A percentile compares a stretch with the other conserved stretches of the same genome.
phyloP scores from a whole-genome alignment of 1,140 invertebrate genomes.

The Apolygus lucorum region DNA sequence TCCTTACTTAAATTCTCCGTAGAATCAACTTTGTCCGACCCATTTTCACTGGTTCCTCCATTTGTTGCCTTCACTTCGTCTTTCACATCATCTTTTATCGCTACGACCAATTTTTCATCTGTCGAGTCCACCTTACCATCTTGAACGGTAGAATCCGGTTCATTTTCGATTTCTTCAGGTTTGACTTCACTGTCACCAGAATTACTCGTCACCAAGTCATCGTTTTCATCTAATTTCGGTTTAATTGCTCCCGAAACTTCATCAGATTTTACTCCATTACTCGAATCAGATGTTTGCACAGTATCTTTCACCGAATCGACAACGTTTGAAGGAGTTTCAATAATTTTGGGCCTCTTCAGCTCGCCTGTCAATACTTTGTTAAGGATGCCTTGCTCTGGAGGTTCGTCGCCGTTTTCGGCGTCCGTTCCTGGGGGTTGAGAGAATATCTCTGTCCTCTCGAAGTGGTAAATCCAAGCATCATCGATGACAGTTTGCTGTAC shows the following conservation, averaged over 20 bases:
- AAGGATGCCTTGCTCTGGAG: background rate
- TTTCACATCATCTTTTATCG: background rate
- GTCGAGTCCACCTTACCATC: background rate
- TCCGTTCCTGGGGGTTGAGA: background rate
- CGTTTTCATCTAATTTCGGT: background rate
- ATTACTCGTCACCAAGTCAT: background rate
- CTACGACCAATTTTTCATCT: too few species aligned
- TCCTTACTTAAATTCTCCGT: background rate
- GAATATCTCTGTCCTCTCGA: conserved; percentile 3
- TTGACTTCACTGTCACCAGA: background rate
- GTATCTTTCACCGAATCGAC: background rate
- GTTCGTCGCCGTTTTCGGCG: background rate
- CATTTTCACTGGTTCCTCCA: too few species aligned
- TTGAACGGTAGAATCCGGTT: background rate
- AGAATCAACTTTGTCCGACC: background rate
- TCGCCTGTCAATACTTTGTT: background rate
- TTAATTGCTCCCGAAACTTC: background rate
- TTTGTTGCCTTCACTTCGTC: background rate
- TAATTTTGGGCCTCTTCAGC: background rate
- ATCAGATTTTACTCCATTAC: too few species aligned
- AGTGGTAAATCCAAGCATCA: background rate
- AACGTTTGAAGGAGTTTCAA: background rate
- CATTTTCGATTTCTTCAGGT: background rate
- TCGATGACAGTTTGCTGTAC: conserved; percentile 7
- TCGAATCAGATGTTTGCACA: background rate